Conservation (phyloP, 2,113 vertebrate species). For the Leucosticte australis region DNA sequence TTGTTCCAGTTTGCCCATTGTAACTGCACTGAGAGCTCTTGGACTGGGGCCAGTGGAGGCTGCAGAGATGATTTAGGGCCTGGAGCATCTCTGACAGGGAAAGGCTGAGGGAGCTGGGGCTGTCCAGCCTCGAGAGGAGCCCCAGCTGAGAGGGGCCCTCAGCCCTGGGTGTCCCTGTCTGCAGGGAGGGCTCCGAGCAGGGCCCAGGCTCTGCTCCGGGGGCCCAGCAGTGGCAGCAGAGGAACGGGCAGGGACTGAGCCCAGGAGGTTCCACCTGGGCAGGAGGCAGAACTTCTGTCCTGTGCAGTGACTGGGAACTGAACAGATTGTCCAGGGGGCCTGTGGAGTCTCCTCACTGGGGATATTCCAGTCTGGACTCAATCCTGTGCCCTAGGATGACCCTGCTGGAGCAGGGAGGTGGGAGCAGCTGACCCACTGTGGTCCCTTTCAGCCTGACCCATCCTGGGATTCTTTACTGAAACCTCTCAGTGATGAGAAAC, state of each 20-base stretch:
- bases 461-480: background rate
- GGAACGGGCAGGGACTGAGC: background rate
- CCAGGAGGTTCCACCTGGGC: background rate
- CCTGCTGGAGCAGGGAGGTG: background rate
- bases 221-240: background rate
- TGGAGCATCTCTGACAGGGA: background rate
- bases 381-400: background rate
- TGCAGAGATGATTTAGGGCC: background rate
- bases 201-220: background rate
- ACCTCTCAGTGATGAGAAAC: background rate
- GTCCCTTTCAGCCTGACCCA: background rate
- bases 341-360: background rate
- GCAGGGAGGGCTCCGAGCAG: background rate
- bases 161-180: background rate
- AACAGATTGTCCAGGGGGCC: background rate
- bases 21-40: background rate
- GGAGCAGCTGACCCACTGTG: background rate
- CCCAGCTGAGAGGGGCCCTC: background rate
- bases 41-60: accelerated
- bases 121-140: background rate
- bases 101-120: background rate
- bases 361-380: background rate
- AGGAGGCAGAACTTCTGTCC: background rate
- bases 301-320: accelerated
- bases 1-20: background rate